Evolutionary conservation across 92 coral and sea anemone genomes (phyloP).

Genomic region (Nematostella vectensis): DNA sequence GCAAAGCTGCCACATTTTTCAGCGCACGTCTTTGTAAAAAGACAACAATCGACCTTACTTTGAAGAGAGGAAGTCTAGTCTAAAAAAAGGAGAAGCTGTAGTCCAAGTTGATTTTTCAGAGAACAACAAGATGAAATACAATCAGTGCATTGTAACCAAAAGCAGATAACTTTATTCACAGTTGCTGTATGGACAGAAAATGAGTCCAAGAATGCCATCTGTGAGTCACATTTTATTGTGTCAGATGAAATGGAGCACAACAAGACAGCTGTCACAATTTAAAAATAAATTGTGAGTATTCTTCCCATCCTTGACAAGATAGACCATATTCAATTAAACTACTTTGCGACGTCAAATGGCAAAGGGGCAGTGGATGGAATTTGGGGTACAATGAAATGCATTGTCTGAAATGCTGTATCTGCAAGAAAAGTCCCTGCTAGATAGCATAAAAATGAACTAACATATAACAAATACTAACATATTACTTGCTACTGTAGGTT

Average conservation of each 20-base stretch:
- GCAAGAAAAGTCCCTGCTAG: constrained; percentile 1
- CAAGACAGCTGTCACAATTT: not conserved
- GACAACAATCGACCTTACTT: not conserved
- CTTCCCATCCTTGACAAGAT: not conserved
- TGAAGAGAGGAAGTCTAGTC: not conserved
- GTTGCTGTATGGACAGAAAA: too few species aligned
- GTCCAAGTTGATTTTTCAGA: not conserved
- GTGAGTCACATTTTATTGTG: not conserved
- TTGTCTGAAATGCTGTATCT: not conserved
- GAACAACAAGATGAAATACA: not conserved
- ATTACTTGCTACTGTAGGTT: too few species aligned
- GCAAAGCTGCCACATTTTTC: not conserved
- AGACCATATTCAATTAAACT: not conserved
- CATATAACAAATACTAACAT: too few species aligned
- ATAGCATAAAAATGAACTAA: too few species aligned
- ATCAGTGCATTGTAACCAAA: not conserved
- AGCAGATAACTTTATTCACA: not conserved
- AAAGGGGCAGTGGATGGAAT: not conserved
- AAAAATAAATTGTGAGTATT: not conserved
- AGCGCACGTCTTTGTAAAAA: not conserved
- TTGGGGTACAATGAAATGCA: not conserved
- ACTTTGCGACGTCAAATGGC: too few species aligned
- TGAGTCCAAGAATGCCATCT: not conserved
- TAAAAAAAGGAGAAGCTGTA: not conserved
- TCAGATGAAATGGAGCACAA: not conserved